Evolutionary conservation across 1,140 invertebrate genomes (phyloP), one percentile per base, ranked within the genome.

Genomic region (Heliconius nattereri): DNA sequence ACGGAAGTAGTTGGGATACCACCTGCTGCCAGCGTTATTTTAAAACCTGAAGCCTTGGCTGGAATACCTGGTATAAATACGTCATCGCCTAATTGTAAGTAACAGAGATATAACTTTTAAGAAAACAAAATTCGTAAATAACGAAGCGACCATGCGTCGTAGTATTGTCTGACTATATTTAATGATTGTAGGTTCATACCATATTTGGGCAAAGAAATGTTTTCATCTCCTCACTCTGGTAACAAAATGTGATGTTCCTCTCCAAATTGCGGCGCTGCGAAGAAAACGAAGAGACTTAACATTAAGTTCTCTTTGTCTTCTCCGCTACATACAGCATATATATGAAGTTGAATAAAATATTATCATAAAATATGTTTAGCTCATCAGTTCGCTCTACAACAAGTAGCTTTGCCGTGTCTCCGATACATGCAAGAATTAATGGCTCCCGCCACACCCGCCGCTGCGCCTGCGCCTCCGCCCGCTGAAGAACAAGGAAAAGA

Each of bases 381-480:
- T 20, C 93, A 93, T 77, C 93, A 94, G 81, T 94, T 93, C 83
- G 94, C 94, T 16, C 82, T 95, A 77, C 94, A 95, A 78, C 94
- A 95, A 85, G 94, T 95, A 70, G 94, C 91, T 26, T 79, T 95
- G 76, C 94, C 94, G 6, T 94, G 93, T 75, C 86, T 95, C n/a
- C 92, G 94, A 20, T 95, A 95, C 83, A 91, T 95, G 90, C 94
- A 95, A 76, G 90, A 95, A 75, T 79, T 95, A 45, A 94, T 95
- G 93, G 88, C 89, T 70, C 92, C 93, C 6, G 75, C 78, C 29
- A 32, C 87, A 1, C 73, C 87, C 20, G 74, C 86, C 54, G 78
- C 82, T 16, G 49, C 86, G 1, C 74, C 86, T 66, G 76, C 86
- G 16, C 76, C 60, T 66, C 60, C 85, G 11, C 16, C 88, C 23